phyloP scores from a whole-genome alignment of 2,797 vertebrate species.

The Bufotes viridis region DNA sequence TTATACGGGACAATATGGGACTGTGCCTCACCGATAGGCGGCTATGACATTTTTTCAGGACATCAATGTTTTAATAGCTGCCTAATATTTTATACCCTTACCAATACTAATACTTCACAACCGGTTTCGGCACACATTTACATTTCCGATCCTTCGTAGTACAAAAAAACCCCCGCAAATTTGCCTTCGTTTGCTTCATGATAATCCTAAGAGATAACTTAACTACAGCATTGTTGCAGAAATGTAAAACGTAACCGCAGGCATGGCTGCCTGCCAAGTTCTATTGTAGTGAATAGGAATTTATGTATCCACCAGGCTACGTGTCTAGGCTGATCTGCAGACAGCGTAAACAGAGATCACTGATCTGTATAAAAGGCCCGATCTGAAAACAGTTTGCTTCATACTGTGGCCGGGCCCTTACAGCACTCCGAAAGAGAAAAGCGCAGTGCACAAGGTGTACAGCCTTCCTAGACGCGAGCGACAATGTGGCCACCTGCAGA shows the following conservation, averaged over 20 bases:
- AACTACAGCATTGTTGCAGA: conserved; percentile 9
- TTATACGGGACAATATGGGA: too few species aligned
- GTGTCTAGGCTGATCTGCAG: background rate
- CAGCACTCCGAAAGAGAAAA: background rate
- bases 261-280: conserved; percentile 10
- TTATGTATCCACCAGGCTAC: conserved; percentile 48
- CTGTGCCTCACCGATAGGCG: too few species aligned
- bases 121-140: background rate
- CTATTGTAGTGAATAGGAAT: conserved; percentile 27
- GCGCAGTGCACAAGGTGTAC: background rate
- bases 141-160: background rate
- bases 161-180: background rate
- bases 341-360: background rate
- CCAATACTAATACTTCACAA: background rate
- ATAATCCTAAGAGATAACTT: conserved; percentile 7
- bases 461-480: background rate
- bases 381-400: background rate
- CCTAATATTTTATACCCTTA: background rate
- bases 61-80: background rate
- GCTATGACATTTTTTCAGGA: background rate
- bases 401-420: background rate
- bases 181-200: background rate
- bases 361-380: background rate
- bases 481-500: background rate
- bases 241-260: conserved; percentile 12